Evolutionary conservation across 2,888 invertebrate species (phyloP).

Genomic region (Buathra laborator): DNA sequence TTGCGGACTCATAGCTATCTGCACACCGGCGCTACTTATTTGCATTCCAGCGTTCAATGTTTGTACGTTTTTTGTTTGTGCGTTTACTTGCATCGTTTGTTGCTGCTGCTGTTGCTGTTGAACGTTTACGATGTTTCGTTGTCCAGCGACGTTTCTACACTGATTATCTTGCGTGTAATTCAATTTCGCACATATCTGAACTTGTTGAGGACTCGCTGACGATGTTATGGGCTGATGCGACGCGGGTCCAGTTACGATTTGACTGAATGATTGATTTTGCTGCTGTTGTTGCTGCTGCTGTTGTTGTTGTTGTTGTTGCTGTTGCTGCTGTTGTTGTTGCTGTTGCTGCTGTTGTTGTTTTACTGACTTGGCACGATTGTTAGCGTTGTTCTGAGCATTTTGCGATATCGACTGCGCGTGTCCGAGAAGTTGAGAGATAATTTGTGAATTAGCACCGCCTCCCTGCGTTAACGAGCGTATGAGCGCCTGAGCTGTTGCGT

Average conservation of each 20-base stretch:
- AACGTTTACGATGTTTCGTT: constrained; percentile 58
- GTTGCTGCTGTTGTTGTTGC: constrained; percentile 67
- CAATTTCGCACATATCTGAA: constrained; percentile 76
- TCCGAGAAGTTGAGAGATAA: constrained; percentile 82
- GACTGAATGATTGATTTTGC: constrained; percentile 63
- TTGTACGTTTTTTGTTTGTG: constrained; percentile 67
- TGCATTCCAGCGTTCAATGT: constrained; percentile 68
- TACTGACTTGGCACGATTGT: constrained; percentile 60
- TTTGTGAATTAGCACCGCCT: constrained; percentile 82
- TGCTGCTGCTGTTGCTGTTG: constrained; percentile 69
- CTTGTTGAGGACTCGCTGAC: constrained; percentile 78
- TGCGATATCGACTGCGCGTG: constrained; percentile 79
- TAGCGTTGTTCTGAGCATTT: constrained; percentile 64
- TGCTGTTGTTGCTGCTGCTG: constrained; percentile 63
- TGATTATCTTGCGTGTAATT: constrained; percentile 73
- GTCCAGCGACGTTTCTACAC: constrained; percentile 46
- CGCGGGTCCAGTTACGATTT: constrained; percentile 56
- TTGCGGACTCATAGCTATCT: constrained; percentile 65
- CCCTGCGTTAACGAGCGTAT: constrained; percentile 82
- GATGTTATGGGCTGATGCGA: constrained; percentile 68
- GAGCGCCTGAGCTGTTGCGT: constrained; percentile 83
- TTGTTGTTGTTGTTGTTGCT: constrained; percentile 59
- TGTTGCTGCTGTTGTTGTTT: constrained; percentile 57
- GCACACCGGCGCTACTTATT: constrained; percentile 64
- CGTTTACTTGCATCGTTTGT: constrained; percentile 60